Base-by-base conservation (phyloP, 1,140 invertebrate genomes). In the Drosophila arizonae region DNA sequence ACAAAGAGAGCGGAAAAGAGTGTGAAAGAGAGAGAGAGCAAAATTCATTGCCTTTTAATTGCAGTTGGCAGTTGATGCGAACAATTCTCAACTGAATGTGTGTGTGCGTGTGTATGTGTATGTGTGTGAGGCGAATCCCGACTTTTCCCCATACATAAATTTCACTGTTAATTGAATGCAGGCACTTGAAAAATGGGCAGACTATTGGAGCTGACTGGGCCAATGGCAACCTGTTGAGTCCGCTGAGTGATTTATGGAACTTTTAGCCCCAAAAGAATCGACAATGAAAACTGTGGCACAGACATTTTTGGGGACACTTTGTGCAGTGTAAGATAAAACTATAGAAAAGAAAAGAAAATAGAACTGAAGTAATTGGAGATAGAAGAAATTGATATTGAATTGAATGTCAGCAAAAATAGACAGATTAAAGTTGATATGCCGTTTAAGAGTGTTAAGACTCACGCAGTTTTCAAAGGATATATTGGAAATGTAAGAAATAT, bases 21-120 rank as follows among this genome's bases (percentile, higher is more conserved):
- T 6, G 58, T 45, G 4, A 48, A 43, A 24, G 28, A 17, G 24
- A 26, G 21, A 58, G 54, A 61, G 72, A 76, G 51, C 64, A 70
- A 76, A 88, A 88, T 88, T 88, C 82, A 88, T 88, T 77, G 84
- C 77, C 79, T 88, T 88, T 88, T 88, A 88, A 88, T 88, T 88
- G 85, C 85, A 88, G 70, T 71, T 88, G 84, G 84, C 84, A 88
- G 77, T 67, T 70, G 60, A 87, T 81, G 51, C 78, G 71, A 79
- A 77, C 61, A 62, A 82, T 78, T 87, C 85, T 86, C 67, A 46
- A 63, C 57, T 62, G 65, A 58, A 41, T 67, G 63, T 67, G 17
- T 17, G 4, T 58, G 50, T 55, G 41, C 46, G 50, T 54, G 21
- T 28, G 57, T 15, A 21, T 45, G 55, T 45, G 5, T 24, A 24